These are phyloP conservation scores for Aix galericulata DNA, from an alignment of 2,113 vertebrate genomes.

Conservation along the genomic window DNA sequence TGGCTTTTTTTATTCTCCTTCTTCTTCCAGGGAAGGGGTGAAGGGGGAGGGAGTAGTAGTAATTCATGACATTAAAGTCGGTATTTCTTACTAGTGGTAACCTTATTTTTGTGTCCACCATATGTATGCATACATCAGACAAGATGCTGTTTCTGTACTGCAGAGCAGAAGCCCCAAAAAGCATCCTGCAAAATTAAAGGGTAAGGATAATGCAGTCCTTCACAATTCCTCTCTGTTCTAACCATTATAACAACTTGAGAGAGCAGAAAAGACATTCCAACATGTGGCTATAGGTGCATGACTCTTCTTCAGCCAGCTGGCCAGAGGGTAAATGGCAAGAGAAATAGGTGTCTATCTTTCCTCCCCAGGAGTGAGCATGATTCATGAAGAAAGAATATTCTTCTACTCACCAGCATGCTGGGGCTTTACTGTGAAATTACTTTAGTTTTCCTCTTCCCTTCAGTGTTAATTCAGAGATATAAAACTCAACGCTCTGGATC, in stretches of 20 bases:
- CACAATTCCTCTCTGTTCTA: slow-evolving; percentile 18
- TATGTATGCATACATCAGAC: background rate
- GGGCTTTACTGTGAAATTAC: slow-evolving; percentile 39
- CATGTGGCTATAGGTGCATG: slow-evolving; percentile 44
- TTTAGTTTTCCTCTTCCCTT: background rate
- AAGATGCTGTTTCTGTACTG: background rate
- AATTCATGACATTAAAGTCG: background rate
- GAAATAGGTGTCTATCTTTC: slow-evolving; percentile 23
- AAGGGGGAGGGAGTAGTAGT: no score
- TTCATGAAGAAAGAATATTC: slow-evolving; percentile 55
- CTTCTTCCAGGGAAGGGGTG: no score
- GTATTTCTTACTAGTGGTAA: background rate
- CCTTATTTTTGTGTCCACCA: slow-evolving; percentile 21
- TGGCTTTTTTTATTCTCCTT: background rate
- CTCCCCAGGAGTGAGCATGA: background rate
- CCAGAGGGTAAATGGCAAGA: slow-evolving; percentile 58
- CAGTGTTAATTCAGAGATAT: slow-evolving; percentile 24
- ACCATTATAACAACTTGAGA: slow-evolving; percentile 18
- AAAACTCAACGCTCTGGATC: slow-evolving; percentile 56
- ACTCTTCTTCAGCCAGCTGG: slow-evolving; percentile 55
- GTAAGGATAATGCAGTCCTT: slow-evolving; percentile 50
- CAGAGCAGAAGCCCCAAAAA: slow-evolving; percentile 31
- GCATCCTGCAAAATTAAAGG: slow-evolving; percentile 60
- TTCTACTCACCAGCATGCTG: slow-evolving; percentile 30
- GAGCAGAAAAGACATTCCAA: slow-evolving; percentile 38